These are phyloP conservation scores for Spisula solida DNA, from an alignment of 2,888 invertebrate genomes.

Conservation along the genomic window DNA sequence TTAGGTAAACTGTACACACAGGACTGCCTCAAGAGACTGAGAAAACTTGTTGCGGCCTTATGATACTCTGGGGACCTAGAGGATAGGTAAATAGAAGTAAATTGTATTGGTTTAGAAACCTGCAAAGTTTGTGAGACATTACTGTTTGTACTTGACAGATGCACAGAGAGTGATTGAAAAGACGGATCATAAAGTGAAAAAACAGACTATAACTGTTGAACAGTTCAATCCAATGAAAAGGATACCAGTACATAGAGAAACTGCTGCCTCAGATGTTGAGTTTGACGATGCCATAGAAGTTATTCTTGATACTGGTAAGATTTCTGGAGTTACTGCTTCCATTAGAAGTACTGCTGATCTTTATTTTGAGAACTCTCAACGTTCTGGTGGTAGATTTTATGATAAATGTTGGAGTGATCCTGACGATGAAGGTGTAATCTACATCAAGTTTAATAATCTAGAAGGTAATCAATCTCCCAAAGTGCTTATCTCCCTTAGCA, in stretches of 20 bases:
- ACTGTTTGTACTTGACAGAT: conserved; percentile 27
- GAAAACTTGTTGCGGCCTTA: too few species aligned
- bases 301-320: conserved; percentile 39
- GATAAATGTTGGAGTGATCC: conserved; percentile 41
- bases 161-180: conserved; percentile 47
- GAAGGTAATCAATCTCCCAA: conserved; percentile 64
- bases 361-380: conserved; percentile 63
- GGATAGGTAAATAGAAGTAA: neutral
- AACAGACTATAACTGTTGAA: conserved; percentile 46
- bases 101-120: neutral
- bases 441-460: conserved; percentile 54
- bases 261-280: neutral
- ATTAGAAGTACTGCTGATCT: conserved; percentile 38
- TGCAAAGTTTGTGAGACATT: too few species aligned
- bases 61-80: too few species aligned
- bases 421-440: conserved; percentile 45
- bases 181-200: conserved; percentile 45
- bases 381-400: conserved; percentile 54
- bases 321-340: conserved; percentile 39
- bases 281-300: conserved; percentile 21
- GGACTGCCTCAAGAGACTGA: too few species aligned
- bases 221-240: conserved; percentile 41
- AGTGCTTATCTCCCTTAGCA: too few species aligned
- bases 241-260: neutral
- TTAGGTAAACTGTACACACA: too few species aligned